Percentiles rank a stretch among this genome's conserved stretches.
phyloP scores from a whole-genome alignment of 2,113 vertebrate genomes.

The Hipposideros armiger region DNA sequence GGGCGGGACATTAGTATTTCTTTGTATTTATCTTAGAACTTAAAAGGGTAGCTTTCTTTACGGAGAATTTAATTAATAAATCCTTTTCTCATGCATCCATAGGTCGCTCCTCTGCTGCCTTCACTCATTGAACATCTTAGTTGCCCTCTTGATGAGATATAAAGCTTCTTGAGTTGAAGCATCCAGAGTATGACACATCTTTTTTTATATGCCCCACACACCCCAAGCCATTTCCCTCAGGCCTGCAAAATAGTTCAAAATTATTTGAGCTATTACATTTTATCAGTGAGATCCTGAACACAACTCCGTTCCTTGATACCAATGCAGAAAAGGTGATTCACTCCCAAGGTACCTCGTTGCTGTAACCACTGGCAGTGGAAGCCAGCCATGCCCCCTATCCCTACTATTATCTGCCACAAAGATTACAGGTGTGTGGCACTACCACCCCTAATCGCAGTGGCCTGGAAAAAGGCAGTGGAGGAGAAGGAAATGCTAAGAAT shows the following conservation, averaged over 20 bases:
- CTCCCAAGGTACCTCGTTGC: background rate
- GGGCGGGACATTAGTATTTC: background rate
- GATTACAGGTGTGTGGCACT: background rate
- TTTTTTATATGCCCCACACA: background rate
- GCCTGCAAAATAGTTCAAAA: slow-evolving; percentile 13
- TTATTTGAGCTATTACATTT: background rate
- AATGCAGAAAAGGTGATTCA: background rate
- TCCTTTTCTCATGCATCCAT: background rate
- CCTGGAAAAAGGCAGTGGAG: background rate
- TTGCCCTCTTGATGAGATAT: background rate
- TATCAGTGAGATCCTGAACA: background rate
- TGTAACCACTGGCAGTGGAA: background rate
- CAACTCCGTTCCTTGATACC: background rate
- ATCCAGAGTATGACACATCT: background rate
- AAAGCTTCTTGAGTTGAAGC: background rate
- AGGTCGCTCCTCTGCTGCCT: background rate
- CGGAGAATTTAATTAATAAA: background rate
- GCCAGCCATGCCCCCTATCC: background rate
- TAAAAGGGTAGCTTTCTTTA: slow-evolving; percentile 2
- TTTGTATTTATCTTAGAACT: slow-evolving; percentile 53
- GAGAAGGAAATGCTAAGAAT: background rate
- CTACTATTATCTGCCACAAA: background rate
- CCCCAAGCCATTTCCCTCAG: background rate
- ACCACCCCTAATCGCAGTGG: background rate
- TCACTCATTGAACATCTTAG: background rate